Evolutionary conservation across 2,888 invertebrate species (phyloP), one percentile per base, ranked within the genome.

Genomic region (Venustoraphidia nigricollis): DNA sequence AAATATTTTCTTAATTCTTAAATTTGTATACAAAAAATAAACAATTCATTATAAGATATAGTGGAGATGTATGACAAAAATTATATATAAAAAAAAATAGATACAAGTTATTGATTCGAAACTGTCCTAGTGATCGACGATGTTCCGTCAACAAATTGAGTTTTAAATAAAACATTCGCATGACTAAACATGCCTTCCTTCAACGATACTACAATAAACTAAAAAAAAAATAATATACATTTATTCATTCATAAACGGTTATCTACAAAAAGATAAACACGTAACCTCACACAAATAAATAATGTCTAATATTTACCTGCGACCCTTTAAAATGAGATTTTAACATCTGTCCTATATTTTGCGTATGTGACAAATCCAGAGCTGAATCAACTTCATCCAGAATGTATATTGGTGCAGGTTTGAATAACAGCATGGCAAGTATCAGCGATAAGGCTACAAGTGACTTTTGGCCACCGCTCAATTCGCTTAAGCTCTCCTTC

Each of bases 131-230:
- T 75, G 36, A 98, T 87, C 5, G 83, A 77, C 0, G 97, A 97
- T 69, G 92, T 88, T 46, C 97, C 97, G 69, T 97, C 95, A 34
- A 90, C 80, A 67, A 98, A 96, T 58, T 81, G 81, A 0, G 97
- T 97, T 48, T 88, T 83, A 72, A 91, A 98, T 48, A 98, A 68
- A 27, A 97, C 95, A 68, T 98, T 97, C 1, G 98, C 97, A 69
- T 98, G 96, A 69, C 90, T 94, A 71, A 97, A 98, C 93, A 98
- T 97, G 34, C 97, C 97, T 66, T 98, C 96, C 64, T 98, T 98
- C 42, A 98, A 74, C 0, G 97, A 97, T 1, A 98, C 98, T 53
- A 98, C 86, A 57, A 98, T 88, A 68, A 98, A 98, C 83, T 97
- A 81, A 8, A 74, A 75, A 51, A 60, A 51, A 57, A 53, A 43